Base-by-base conservation (phyloP, 2,113 vertebrate genomes). In the Aythya baeri region DNA sequence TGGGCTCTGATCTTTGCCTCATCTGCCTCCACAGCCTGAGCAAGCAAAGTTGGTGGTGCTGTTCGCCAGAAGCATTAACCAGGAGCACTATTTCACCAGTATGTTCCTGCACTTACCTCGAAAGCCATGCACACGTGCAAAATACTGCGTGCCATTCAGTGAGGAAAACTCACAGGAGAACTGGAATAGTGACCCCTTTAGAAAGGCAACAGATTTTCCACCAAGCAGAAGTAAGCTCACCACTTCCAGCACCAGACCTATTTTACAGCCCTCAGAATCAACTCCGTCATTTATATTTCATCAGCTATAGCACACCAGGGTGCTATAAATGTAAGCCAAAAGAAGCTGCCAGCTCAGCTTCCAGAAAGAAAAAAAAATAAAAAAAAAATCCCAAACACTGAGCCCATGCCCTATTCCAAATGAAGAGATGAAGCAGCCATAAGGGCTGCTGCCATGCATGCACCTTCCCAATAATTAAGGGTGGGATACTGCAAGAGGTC, bases 311-410 rank as follows among this genome's bases (percentile, higher is more conserved):
- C 83, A 93, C 88, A 14, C 94, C 52, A 71, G 93, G 88, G 94
- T 93, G 72, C 94, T 88, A 96, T 96, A 96, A 96, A 96, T 89
- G 81, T 94, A 94, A 96, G 81, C 91, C 79, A 93, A 96, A 90
- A 89, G 93, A 93, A 95, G 85, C 79, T 96, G 94, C 93, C 85
- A 96, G 91, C 88, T 95, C 91, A 89, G 83, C 89, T 96, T 93
- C 75, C 79, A 95, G 83, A 93, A 90, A 88, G 79, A 4, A 78
- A 86, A 92, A 83, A 74, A 50, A 58, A 32, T 31, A 31, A 68
- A 43, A 10, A 18, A 26, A 38, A 7, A 26, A 58, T 2, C 34
- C 22, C 55, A 71, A 50, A 20, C n/a, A 84, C n/a, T 57, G 70
- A 79, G 73, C 27, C 63, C 59, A 93, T 94, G 72, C 29, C 36